Conservation (phyloP, 2,888 invertebrate species). For the Phengaris alcon region DNA sequence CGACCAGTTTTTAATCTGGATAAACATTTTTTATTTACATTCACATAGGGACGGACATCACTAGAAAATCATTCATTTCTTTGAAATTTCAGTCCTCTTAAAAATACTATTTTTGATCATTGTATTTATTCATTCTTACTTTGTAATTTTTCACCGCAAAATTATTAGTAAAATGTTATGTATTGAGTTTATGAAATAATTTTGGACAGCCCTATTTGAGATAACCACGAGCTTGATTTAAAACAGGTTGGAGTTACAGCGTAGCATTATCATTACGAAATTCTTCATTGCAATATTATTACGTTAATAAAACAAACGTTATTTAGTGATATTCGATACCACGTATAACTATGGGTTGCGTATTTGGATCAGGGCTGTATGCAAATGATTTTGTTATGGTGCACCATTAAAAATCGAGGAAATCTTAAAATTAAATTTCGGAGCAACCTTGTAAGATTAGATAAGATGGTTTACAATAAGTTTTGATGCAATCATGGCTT, state of each 20-base stretch:
- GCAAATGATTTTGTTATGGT: constrained; percentile 17
- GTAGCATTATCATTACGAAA: constrained; percentile 29
- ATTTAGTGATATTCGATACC: constrained; percentile 28
- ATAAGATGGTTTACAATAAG: background rate
- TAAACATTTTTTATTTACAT: constrained; percentile 25
- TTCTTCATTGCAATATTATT: constrained; percentile 28
- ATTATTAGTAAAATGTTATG: background rate
- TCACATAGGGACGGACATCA: constrained; percentile 13
- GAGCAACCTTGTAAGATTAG: constrained; percentile 15
- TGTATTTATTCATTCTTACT: background rate
- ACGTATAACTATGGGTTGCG: constrained; percentile 26
- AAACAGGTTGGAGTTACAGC: constrained; percentile 17
- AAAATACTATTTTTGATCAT: background rate
- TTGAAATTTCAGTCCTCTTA: background rate
- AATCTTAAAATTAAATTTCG: constrained; percentile 6
- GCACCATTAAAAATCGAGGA: constrained; percentile 5
- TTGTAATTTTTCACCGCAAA: background rate
- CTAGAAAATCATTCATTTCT: background rate
- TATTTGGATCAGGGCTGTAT: constrained; percentile 17
- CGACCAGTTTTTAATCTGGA: constrained; percentile 27
- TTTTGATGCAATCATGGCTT: background rate
- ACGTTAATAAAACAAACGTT: constrained; percentile 28
- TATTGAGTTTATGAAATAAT: background rate
- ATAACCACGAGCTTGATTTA: constrained; percentile 21
- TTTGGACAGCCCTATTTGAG: constrained; percentile 19